These are phyloP conservation scores for Mastomys coucha DNA, from an alignment of 2,113 vertebrate genomes.

Conservation along the genomic window DNA sequence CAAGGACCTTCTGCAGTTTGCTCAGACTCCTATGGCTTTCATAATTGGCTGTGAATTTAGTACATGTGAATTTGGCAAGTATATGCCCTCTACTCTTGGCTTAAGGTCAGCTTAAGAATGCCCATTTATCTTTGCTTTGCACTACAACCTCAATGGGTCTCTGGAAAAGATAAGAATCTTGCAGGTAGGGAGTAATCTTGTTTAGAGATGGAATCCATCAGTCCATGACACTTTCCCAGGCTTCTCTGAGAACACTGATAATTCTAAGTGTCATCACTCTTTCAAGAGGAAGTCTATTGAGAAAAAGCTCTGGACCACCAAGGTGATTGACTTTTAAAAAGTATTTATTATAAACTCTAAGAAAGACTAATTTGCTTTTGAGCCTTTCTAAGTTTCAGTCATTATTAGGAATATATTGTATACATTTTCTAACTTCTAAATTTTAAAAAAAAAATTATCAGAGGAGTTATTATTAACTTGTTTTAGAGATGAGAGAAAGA, in stretches of 20 bases:
- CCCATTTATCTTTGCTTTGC: slow-evolving; percentile 68
- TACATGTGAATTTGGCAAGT: slow-evolving; percentile 61
- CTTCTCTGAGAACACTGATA: neutral
- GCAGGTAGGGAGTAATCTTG: slow-evolving; percentile 39
- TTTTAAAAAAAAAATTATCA: neutral
- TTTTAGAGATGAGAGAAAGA: neutral
- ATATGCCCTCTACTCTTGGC: slow-evolving; percentile 51
- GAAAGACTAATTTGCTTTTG: neutral
- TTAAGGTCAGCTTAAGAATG: slow-evolving; percentile 63
- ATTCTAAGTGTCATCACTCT: slow-evolving; percentile 41
- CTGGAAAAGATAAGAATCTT: slow-evolving; percentile 59
- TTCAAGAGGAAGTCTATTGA: slow-evolving; percentile 31
- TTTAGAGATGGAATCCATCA: slow-evolving; percentile 73
- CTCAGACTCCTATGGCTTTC: neutral
- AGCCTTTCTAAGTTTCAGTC: neutral
- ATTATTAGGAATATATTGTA: neutral
- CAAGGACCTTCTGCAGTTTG: neutral
- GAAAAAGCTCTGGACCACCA: neutral
- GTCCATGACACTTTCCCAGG: slow-evolving; percentile 53
- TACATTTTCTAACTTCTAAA: neutral
- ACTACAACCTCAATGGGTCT: slow-evolving; percentile 52
- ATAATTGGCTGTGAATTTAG: neutral
- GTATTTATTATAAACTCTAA: neutral
- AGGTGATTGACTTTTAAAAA: neutral
- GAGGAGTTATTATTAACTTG: neutral